phyloP scores from a whole-genome alignment of 2,888 invertebrate species.

The Flexamia atlantica region DNA sequence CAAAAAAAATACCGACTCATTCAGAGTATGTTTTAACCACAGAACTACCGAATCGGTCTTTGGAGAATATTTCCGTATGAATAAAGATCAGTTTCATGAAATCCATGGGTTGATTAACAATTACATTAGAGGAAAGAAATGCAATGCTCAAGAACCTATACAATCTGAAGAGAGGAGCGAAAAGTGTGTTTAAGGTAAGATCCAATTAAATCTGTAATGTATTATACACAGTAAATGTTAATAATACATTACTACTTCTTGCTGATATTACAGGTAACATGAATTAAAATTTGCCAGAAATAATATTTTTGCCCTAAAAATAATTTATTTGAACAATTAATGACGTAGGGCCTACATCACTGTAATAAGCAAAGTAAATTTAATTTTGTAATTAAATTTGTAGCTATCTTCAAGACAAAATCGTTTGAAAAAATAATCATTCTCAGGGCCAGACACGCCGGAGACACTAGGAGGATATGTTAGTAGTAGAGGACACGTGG shows the following conservation, averaged over 20 bases:
- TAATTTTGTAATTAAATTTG: too few species aligned
- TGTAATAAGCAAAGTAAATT: too few species aligned
- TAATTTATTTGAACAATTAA: background rate
- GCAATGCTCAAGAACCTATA: slow-evolving; percentile 30
- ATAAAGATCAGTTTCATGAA: too few species aligned
- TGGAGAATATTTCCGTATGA: too few species aligned
- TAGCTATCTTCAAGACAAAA: too few species aligned
- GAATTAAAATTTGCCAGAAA: background rate
- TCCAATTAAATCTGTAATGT: background rate
- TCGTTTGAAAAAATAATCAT: too few species aligned
- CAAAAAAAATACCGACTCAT: background rate
- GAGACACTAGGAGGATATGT: too few species aligned
- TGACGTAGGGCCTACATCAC: background rate
- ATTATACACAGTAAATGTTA: background rate
- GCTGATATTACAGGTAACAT: background rate
- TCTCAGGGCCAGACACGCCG: too few species aligned
- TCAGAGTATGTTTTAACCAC: too few species aligned
- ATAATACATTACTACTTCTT: background rate
- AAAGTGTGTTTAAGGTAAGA: slow-evolving; percentile 30
- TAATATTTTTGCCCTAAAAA: background rate
- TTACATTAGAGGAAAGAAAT: slow-evolving; percentile 2
- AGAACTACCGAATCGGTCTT: too few species aligned
- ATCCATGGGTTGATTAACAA: background rate
- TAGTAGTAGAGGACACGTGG: too few species aligned
- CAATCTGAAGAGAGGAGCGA: slow-evolving; percentile 2